phyloP scores from a whole-genome alignment of 2,797 vertebrate species.

The Fistularia commersonii region DNA sequence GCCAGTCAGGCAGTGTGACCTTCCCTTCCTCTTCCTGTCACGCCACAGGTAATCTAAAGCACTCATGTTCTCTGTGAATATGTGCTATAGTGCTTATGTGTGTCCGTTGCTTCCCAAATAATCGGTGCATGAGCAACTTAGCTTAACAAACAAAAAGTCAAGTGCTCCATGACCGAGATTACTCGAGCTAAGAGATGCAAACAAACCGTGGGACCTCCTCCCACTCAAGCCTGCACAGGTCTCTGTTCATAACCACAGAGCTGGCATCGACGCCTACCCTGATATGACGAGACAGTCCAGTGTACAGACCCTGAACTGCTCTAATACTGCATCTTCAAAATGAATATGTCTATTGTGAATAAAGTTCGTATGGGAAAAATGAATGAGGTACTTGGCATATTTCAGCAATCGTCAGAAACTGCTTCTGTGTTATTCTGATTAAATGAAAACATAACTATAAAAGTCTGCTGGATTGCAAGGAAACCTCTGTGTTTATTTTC shows the following conservation, averaged over 20 bases:
- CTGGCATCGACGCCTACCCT: too few relatives aligned
- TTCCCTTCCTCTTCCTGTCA: slow-evolving; percentile 65
- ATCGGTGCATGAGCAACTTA: slow-evolving; percentile 6
- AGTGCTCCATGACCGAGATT: slow-evolving; percentile 17
- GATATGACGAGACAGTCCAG: too few relatives aligned
- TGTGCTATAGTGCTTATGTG: neutral
- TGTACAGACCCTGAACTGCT: too few relatives aligned
- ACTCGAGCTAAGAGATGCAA: too few relatives aligned
- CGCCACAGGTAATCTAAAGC: slow-evolving; percentile 33
- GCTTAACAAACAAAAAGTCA: slow-evolving; percentile 41
- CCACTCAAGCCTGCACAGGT: slow-evolving; percentile 12
- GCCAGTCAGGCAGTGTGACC: slow-evolving; percentile 41
- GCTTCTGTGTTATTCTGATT: neutral
- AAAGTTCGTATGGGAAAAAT: slow-evolving; percentile 25
- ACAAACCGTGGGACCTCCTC: slow-evolving; percentile 1
- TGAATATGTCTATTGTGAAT: slow-evolving; percentile 10
- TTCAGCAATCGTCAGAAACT: slow-evolving; percentile 2
- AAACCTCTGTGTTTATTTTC: too few relatives aligned
- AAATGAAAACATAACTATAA: neutral
- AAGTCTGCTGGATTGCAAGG: neutral
- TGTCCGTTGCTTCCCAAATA: slow-evolving; percentile 20
- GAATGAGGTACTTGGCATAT: neutral
- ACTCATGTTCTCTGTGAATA: slow-evolving; percentile 10
- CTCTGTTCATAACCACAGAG: slow-evolving; percentile 38
- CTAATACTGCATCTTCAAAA: neutral